Conservation (phyloP, 2,888 invertebrate genomes). For the Dysmachus trigonus region DNA sequence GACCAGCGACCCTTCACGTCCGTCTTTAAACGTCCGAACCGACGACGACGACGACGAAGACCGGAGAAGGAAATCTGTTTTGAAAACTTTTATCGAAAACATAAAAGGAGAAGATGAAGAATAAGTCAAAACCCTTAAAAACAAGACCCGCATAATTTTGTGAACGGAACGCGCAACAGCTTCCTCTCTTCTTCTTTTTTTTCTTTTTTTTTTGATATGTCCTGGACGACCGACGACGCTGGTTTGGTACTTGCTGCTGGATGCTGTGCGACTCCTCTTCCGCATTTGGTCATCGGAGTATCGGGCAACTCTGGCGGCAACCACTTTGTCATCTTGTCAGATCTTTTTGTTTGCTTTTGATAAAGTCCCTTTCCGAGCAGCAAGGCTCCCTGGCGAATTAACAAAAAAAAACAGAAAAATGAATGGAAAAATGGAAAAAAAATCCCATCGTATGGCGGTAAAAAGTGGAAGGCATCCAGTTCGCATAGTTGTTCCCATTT, state of each 20-base stretch:
- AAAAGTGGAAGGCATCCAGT: neutral
- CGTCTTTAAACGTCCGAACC: neutral
- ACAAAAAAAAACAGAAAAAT: too few species aligned
- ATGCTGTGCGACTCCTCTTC: neutral
- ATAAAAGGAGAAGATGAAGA: neutral
- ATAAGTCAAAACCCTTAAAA: constrained; percentile 6
- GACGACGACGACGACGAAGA: too few species aligned
- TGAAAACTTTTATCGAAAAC: neutral
- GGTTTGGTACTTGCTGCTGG: neutral
- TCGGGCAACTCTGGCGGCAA: constrained; percentile 4
- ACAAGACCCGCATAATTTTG: neutral
- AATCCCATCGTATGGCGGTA: neutral
- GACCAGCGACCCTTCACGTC: neutral
- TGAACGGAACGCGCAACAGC: neutral
- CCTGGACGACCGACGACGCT: neutral
- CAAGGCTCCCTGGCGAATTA: neutral
- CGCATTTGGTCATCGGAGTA: constrained; percentile 10
- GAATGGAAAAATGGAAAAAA: neutral
- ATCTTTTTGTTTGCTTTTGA: constrained; percentile 1
- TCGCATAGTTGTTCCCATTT: neutral
- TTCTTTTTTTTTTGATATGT: neutral
- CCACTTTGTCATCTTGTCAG: constrained; percentile 13
- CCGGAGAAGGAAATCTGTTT: neutral
- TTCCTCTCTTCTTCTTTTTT: neutral
- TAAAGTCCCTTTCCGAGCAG: neutral